A percentile compares a stretch with the other conserved stretches of the same genome.
These are phyloP conservation scores for Stichodactyla helianthus DNA, from an alignment of 64 coral and sea anemone species.

Conservation along the genomic window DNA sequence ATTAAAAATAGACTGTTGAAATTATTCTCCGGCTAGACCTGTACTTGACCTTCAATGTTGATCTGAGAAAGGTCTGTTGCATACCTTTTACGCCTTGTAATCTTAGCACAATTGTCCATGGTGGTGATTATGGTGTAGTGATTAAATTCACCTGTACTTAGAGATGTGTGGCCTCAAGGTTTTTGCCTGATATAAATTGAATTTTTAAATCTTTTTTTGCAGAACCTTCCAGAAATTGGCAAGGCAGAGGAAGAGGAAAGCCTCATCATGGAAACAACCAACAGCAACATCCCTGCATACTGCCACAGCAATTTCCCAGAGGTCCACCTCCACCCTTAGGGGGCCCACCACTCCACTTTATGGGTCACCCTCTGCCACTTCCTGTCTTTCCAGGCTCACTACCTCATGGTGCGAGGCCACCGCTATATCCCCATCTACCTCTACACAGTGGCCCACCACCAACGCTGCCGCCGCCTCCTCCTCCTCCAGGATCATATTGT, in stretches of 20 bases:
- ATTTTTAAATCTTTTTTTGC: neutral
- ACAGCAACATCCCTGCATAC: neutral
- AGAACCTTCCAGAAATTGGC: constrained; percentile 35
- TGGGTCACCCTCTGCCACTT: neutral
- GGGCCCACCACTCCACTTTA: constrained; percentile 9
- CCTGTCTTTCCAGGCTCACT: constrained; percentile 55
- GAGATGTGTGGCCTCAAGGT: too few relatives aligned
- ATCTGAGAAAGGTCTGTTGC: too few relatives aligned
- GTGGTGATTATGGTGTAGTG: too few relatives aligned
- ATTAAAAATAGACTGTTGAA: too few relatives aligned
- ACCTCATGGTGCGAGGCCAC: constrained; percentile 60
- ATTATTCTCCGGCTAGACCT: too few relatives aligned
- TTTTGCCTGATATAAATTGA: too few relatives aligned
- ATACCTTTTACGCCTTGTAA: too few relatives aligned
- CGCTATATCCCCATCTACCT: constrained; percentile 36
- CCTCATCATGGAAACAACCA: neutral
- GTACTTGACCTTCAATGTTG: too few relatives aligned
- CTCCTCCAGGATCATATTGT: constrained; percentile 1
- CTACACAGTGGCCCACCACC: neutral
- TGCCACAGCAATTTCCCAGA: neutral
- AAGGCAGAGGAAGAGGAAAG: constrained; percentile 29
- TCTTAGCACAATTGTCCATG: too few relatives aligned
- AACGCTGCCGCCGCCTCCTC: neutral
- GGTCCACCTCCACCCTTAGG: neutral
- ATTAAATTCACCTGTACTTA: too few relatives aligned